Evolutionary conservation across 2,888 invertebrate species (phyloP).

Genomic region (Galerucella calmariensis): DNA sequence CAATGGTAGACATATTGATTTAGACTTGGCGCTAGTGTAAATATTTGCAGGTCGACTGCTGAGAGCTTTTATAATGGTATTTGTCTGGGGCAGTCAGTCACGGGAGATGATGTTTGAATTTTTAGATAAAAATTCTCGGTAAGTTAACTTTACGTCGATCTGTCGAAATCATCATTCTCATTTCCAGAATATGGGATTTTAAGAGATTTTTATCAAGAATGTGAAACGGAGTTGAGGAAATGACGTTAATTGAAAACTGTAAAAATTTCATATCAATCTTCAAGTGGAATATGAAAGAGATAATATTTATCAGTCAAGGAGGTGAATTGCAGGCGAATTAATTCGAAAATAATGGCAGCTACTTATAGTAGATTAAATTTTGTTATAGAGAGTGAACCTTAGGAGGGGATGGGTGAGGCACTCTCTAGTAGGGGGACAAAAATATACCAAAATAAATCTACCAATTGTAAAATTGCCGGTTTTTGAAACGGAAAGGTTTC

Average conservation of each 20-base stretch:
- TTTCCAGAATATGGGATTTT: slow-evolving; percentile 5
- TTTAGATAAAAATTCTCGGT: slow-evolving; percentile 13
- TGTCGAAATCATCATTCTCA: slow-evolving; percentile 24
- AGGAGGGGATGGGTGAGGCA: too few relatives aligned
- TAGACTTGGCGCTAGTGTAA: slow-evolving; percentile 42
- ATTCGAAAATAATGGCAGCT: too few relatives aligned
- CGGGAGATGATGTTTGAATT: slow-evolving; percentile 28
- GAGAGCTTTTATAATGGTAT: slow-evolving; percentile 38
- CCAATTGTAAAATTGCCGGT: too few relatives aligned
- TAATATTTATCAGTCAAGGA: too few relatives aligned
- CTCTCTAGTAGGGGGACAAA: too few relatives aligned
- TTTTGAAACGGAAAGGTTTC: too few relatives aligned
- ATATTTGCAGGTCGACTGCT: slow-evolving; percentile 45
- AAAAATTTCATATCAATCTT: too few relatives aligned
- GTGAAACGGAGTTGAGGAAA: background rate
- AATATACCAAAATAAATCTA: too few relatives aligned
- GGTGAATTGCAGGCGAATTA: too few relatives aligned
- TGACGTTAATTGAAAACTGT: background rate
- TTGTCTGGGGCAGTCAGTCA: slow-evolving; percentile 27
- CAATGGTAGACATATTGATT: slow-evolving; percentile 42
- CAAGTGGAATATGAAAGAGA: too few relatives aligned
- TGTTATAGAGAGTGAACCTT: too few relatives aligned
- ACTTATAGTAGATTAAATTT: too few relatives aligned
- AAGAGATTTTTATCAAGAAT: background rate
- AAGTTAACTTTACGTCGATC: slow-evolving; percentile 16